A percentile compares a stretch with the other conserved stretches of the same genome.
These are phyloP conservation scores for Nomada hirtipes DNA, from an alignment of 2,888 invertebrate species.

Conservation along the genomic window DNA sequence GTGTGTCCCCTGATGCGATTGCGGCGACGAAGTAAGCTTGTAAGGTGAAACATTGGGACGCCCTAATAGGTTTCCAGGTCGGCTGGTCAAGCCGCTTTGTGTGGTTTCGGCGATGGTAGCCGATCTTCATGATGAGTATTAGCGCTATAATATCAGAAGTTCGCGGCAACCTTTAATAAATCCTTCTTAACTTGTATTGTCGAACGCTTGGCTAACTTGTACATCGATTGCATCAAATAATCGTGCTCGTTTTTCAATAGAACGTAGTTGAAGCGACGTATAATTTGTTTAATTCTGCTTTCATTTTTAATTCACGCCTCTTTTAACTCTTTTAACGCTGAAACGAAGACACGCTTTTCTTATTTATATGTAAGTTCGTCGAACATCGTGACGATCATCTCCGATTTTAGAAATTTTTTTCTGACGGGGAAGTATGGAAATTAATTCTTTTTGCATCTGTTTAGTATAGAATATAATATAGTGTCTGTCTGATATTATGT, in stretches of 20 bases:
- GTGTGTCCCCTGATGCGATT: constrained; percentile 72
- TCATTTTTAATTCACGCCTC: not conserved
- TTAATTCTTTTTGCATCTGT: too few relatives aligned
- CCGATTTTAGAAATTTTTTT: too few relatives aligned
- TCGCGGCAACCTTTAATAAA: constrained; percentile 48
- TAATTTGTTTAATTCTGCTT: not conserved
- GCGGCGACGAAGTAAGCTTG: constrained; percentile 77
- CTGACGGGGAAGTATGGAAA: too few relatives aligned
- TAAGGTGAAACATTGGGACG: constrained; percentile 74
- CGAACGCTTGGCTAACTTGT: constrained; percentile 3
- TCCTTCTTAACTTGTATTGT: constrained; percentile 48
- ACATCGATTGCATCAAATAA: constrained; percentile 16
- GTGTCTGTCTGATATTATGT: too few relatives aligned
- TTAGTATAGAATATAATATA: too few relatives aligned
- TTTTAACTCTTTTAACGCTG: not conserved
- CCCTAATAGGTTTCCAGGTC: constrained; percentile 74
- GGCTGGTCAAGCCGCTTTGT: constrained; percentile 66
- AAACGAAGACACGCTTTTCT: too few relatives aligned
- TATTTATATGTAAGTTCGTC: not conserved
- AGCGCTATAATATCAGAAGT: constrained; percentile 50
- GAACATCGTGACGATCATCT: too few relatives aligned
- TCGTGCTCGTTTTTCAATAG: not conserved
- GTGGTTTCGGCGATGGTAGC: constrained; percentile 54
- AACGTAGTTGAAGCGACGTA: not conserved
- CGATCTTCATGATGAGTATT: constrained; percentile 56